Percentiles rank a stretch among this genome's conserved stretches.
Conservation (phyloP, 1,140 invertebrate species). For the Cydia amplana region DNA sequence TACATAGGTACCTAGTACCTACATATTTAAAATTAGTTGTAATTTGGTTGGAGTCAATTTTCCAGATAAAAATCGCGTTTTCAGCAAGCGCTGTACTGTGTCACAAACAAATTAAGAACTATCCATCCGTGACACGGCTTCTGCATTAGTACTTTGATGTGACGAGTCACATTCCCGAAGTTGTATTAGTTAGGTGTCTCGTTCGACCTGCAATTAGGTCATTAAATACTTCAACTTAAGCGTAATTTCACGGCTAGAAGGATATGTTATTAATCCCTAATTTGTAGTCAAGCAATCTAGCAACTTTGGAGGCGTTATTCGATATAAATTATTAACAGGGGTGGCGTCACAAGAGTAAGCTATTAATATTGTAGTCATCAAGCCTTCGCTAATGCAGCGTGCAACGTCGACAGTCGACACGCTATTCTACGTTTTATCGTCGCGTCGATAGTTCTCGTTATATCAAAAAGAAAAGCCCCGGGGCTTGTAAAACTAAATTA, state of each 20-base stretch:
- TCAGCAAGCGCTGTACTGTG: background rate
- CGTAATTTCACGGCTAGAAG: background rate
- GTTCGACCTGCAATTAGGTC: background rate
- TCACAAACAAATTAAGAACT: conserved; percentile 24
- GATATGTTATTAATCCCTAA: conserved; percentile 21
- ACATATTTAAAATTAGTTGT: conserved; percentile 17
- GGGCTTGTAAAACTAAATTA: conserved; percentile 4
- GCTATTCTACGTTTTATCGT: background rate
- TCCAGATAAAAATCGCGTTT: conserved; percentile 18
- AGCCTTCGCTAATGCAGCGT: background rate
- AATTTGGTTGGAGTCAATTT: conserved; percentile 24
- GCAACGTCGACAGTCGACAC: background rate
- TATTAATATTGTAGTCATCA: conserved; percentile 10
- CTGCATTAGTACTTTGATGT: background rate
- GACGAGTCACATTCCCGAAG: background rate
- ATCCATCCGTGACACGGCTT: conserved; percentile 7
- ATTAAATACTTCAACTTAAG: background rate
- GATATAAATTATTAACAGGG: conserved; percentile 21
- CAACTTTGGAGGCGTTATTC: conserved; percentile 12
- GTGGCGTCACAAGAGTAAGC: conserved; percentile 8
- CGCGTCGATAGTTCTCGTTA: conserved; percentile 2
- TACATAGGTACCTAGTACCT: too few relatives aligned
- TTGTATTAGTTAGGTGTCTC: background rate
- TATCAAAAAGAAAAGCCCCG: background rate
- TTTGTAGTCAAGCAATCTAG: conserved; percentile 28